Evolutionary conservation across 2,797 vertebrate genomes (phyloP), one percentile per base, ranked within the genome.

Genomic region (Anas acuta): DNA sequence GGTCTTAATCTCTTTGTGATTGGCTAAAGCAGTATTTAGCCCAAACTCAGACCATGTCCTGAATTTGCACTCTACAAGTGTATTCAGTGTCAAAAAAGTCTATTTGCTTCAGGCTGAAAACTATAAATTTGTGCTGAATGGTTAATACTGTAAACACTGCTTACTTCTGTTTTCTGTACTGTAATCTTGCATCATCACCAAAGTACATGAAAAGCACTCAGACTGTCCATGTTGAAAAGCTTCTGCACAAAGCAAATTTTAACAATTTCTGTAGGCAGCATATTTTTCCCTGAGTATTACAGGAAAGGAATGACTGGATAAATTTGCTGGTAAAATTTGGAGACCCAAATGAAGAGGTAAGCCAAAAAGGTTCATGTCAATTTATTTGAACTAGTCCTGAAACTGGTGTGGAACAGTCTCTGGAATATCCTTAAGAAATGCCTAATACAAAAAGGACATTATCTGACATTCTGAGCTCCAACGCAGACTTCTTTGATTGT

Each of bases 151-250:
- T 77, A 22, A n/a, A 30, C 30, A 69, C 22, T 45, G 11, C 74
- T 61, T 35, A 47, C 22, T 67, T 61, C 47, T 62, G 15, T 14
- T 47, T 26, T 49, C 33, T 33, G 23, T 28, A 10, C 26, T 70
- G 41, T 9, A 41, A 70, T 21, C 45, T 56, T 47, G 26, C 51
- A 61, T 15, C n/a, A 35, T 11, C 37, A 53, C 23, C 0, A 2
- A 2, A 28, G 54, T 3, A n/a, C 14, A 5, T 0, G 7, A 67
- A 16, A 17, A 64, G 39, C 43, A 57, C 1, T 2, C 23, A 22
- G 13, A 23, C 0, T 30, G 35, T 7, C 22, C 41, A 65, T 60
- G 17, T 16, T 10, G 32, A 74, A 65, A 73, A 17, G 35, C 11
- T 91, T 39, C 69, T n/a, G 21, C 3, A 33, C 11, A 53, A 62